phyloP scores from a whole-genome alignment of 2,797 vertebrate genomes.

The Oreonectes daqikongensis region DNA sequence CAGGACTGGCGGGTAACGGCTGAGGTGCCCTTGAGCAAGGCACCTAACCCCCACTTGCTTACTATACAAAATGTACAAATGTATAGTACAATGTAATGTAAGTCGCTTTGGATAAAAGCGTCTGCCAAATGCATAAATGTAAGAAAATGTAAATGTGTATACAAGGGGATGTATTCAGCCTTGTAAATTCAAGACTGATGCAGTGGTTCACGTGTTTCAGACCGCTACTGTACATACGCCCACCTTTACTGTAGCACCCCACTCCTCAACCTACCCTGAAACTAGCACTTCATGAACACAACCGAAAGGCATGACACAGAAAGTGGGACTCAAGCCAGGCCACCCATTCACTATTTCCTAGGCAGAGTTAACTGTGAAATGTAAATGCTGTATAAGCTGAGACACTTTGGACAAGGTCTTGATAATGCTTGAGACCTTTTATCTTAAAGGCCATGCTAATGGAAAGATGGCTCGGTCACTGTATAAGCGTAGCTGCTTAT shows the following conservation, averaged over 20 bases:
- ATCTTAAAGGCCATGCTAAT: conserved; percentile 48
- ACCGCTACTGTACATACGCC: conserved; percentile 38
- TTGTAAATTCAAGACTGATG: conserved; percentile 53
- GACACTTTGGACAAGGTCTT: not conserved
- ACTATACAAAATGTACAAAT: too few species aligned
- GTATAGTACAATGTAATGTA: too few species aligned
- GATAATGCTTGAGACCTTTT: conserved; percentile 36
- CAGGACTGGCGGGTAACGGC: too few species aligned
- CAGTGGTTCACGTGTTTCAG: conserved; percentile 54
- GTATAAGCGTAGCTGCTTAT: conserved; percentile 2
- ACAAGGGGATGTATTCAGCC: not conserved
- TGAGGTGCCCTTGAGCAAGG: too few species aligned
- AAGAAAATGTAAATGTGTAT: conserved; percentile 14
- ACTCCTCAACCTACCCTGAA: conserved; percentile 13
- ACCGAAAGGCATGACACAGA: conserved; percentile 12
- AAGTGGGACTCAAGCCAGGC: conserved; percentile 3
- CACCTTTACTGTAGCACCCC: conserved; percentile 31
- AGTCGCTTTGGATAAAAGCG: too few species aligned
- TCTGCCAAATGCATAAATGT: too few species aligned
- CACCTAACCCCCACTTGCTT: too few species aligned
- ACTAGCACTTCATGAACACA: conserved; percentile 4
- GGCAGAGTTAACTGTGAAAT: not conserved
- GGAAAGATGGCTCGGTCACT: conserved; percentile 50
- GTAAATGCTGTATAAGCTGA: conserved; percentile 1
- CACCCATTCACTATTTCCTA: conserved; percentile 6